phyloP scores from a whole-genome alignment of 1,140 invertebrate genomes.

The Globodera ellingtonae region DNA sequence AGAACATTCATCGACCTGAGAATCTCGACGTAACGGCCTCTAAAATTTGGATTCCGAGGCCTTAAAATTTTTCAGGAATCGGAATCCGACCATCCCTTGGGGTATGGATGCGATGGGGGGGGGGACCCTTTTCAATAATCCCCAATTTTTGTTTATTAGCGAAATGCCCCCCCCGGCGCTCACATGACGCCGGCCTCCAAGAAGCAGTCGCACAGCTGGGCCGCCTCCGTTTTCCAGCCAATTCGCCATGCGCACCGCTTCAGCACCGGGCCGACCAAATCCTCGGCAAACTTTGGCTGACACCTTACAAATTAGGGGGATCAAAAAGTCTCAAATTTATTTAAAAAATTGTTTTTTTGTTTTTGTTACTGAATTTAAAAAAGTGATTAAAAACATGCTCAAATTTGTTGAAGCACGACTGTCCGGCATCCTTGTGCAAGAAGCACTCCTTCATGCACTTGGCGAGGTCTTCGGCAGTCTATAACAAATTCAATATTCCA shows the following conservation, averaged over 20 bases:
- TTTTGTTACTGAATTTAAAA: no score
- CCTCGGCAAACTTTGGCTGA: constrained; percentile 24
- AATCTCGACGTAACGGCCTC: no score
- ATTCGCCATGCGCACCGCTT: constrained; percentile 24
- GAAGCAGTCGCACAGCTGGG: constrained; percentile 19
- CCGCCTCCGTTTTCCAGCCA: constrained; percentile 11
- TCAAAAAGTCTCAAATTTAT: not conserved
- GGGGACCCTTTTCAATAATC: no score
- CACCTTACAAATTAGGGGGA: not conserved
- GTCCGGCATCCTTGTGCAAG: not conserved
- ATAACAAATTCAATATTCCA: no score
- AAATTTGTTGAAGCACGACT: not conserved
- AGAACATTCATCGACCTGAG: no score
- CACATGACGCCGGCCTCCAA: constrained; percentile 10
- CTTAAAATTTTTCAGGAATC: no score
- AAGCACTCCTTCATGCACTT: constrained; percentile 8
- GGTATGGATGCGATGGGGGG: no score
- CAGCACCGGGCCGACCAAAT: constrained; percentile 13
- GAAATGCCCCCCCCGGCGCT: not conserved
- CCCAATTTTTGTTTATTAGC: no score
- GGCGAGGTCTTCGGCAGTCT: not conserved
- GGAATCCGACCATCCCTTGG: no score
- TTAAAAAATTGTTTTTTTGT: not conserved
- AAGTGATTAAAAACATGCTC: not conserved
- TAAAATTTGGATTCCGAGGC: no score